These are phyloP conservation scores for Hycleus phaleratus DNA, from an alignment of 1,140 invertebrate species.

Conservation along the genomic window DNA sequence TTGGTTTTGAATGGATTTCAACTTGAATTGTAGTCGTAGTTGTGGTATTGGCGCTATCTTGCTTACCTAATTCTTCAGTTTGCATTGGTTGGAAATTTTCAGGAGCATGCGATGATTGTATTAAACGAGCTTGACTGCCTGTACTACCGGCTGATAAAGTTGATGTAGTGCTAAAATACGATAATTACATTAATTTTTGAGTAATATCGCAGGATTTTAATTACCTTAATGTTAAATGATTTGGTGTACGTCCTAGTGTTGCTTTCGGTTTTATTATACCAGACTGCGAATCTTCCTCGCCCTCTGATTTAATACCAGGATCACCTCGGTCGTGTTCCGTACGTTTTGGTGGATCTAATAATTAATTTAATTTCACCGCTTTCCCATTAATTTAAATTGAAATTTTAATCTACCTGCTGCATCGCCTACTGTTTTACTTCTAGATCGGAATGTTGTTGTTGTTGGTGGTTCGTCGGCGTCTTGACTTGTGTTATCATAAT, in stretches of 20 bases:
- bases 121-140: conserved; percentile 84
- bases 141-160: conserved; percentile 90
- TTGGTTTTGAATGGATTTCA: conserved; percentile 28
- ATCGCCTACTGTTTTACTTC: conserved; percentile 87
- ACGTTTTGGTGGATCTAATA: conserved; percentile 29
- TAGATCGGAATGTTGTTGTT: conserved; percentile 59
- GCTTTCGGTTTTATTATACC: conserved; percentile 58
- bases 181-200: no score
- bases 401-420: conserved; percentile 49
- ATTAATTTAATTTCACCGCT: conserved; percentile 22
- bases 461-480: conserved; percentile 46
- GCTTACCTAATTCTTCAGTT: conserved; percentile 81
- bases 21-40: conserved; percentile 27
- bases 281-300: conserved; percentile 73
- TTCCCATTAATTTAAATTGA: no score
- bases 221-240: conserved; percentile 80
- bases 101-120: conserved; percentile 88
- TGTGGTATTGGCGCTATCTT: conserved; percentile 30
- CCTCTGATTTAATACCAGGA: conserved; percentile 75
- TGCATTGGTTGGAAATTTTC: conserved; percentile 78
- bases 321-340: conserved; percentile 53
- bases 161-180: conserved; percentile 69
- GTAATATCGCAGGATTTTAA: neutral
- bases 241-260: conserved; percentile 77
- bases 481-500: conserved; percentile 67